Evolutionary conservation across 35 echinoderm and acorn worm genomes (phyloP).

Genomic region (Apostichopus japonicus): DNA sequence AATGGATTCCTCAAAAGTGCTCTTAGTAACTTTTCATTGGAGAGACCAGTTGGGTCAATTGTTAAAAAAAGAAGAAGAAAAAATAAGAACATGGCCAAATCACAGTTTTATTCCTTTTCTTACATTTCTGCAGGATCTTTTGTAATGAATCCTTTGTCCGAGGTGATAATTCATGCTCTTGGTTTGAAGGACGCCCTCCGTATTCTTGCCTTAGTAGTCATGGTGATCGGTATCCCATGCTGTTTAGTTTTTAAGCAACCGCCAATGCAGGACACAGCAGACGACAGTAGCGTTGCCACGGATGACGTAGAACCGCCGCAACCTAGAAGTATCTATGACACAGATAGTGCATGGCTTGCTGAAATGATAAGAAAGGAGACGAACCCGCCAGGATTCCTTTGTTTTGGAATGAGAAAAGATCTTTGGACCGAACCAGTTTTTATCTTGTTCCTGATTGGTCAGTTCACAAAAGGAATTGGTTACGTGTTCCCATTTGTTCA

Average conservation of each 20-base stretch:
- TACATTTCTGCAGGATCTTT: constrained; percentile 71
- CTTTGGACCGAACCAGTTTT: constrained; percentile 84
- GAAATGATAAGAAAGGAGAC: constrained; percentile 82
- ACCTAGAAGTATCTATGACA: constrained; percentile 17
- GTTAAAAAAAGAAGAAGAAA: too few relatives aligned
- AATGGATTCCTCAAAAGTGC: too few relatives aligned
- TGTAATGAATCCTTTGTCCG: constrained; percentile 94
- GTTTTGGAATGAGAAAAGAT: constrained; percentile 37
- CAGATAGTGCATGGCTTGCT: constrained; percentile 71
- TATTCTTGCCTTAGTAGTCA: constrained; percentile 50
- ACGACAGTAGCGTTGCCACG: constrained; percentile 20
- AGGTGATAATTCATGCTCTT: constrained; percentile 65
- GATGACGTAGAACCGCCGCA: background rate
- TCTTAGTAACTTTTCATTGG: too few relatives aligned
- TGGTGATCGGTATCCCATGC: constrained; percentile 88
- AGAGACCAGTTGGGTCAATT: too few relatives aligned
- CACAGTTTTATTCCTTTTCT: too few relatives aligned
- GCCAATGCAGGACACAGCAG: constrained; percentile 14
- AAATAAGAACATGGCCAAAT: too few relatives aligned
- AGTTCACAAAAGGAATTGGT: constrained; percentile 88
- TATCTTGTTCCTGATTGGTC: constrained; percentile 73
- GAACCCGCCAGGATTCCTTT: constrained; percentile 23
- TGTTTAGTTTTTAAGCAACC: constrained; percentile 78
- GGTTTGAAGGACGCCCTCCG: constrained; percentile 77
- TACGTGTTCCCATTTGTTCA: constrained; percentile 99